Base-by-base conservation (phyloP, 2,113 vertebrate species). In the Alouatta palliata region DNA sequence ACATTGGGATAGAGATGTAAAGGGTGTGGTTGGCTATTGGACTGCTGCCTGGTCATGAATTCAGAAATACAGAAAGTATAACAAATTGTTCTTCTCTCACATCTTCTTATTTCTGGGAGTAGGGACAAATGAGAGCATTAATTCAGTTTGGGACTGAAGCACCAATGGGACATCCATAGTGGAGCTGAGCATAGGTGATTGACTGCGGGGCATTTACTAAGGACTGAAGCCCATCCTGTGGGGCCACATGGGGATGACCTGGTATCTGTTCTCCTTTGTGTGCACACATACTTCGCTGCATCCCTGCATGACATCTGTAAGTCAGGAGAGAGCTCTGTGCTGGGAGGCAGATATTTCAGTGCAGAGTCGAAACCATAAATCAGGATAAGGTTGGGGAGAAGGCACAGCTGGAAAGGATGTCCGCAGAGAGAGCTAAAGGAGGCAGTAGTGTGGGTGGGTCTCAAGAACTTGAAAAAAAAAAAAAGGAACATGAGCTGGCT, bases 271-370 rank as follows among this genome's bases (percentile, higher is more conserved):
- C 54, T 81, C 47, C 52, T 8, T 80, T n/a, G 4, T 47, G 16
- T 83, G 52, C 10, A 32, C n/a, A 58, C 10, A 3, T 6, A 45
- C 30, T 23, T 71, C 16, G 43, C 87, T 43, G 25, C 8, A 37
- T 64, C 30, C 16, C 66, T 37, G 17, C 4, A 4, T n/a, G 61
- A 40, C 0, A 0, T 21, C 35, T 54, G 3, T 73, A 14, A 3
- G 16, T 32, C 17, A 88, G 70, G 49, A 75, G n/a, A 75, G 9
- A 88, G 11, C 68, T 43, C 35, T 56, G 25, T 43, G 16, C 70
- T 88, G 25, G 27, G 19, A 21, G 19, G 21, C 20, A 32, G 70
- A 76, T 43, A 76, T 10, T 56, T 58, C 35, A 27, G 9, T 56
- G 37, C 32, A 13, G 21, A 56, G n/a, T 56, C 25, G 43, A 71